Evolutionary conservation across 2,888 invertebrate species (phyloP), one percentile per base, ranked within the genome.

Genomic region (Dendrolimus houi): DNA sequence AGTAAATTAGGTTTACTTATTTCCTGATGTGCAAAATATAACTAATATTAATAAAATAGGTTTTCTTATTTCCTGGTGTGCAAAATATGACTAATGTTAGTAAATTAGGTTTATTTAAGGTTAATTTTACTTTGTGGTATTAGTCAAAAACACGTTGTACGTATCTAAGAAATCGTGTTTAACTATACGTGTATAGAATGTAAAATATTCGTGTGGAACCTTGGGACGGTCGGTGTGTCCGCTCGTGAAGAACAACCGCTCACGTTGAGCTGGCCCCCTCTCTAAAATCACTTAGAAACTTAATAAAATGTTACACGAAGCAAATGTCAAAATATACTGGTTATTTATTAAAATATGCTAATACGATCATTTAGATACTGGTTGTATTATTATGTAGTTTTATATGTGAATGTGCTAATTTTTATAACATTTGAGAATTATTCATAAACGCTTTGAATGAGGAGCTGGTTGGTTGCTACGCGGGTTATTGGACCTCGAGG

Each of bases 311-410:
- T 63, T 59, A 60, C 57, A 55, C 42, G 53, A 42, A 55, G 52
- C 61, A 70, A 71, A 74, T 77, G 73, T 76, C 81, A 71, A 64
- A 62, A 56, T 63, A 61, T 54, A 71, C 64, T 68, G 70, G 77
- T 64, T 62, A 58, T 60, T 29, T 70, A 66, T 69, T 74, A 75
- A 71, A 72, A 66, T 77, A 82, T 82, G 81, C 63, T 75, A 82
- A 82, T 82, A 54, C 59, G 58, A 57, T 57, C 59, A 70, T 77
- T 75, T 72, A 71, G 62, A 75, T 59, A 65, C 72, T 58, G 55
- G 61, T 61, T 58, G 56, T 56, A 41, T 56, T 52, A 53, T 55
- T 52, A 55, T 29, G 29, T 47, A 47, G 47, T 47, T 47, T 47
- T 10, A 47, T 29, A 29, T 29, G 29, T 29, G 29, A 29, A 3